Base-by-base conservation (phyloP, 2,888 invertebrate species). In the Diaphora mendica region DNA sequence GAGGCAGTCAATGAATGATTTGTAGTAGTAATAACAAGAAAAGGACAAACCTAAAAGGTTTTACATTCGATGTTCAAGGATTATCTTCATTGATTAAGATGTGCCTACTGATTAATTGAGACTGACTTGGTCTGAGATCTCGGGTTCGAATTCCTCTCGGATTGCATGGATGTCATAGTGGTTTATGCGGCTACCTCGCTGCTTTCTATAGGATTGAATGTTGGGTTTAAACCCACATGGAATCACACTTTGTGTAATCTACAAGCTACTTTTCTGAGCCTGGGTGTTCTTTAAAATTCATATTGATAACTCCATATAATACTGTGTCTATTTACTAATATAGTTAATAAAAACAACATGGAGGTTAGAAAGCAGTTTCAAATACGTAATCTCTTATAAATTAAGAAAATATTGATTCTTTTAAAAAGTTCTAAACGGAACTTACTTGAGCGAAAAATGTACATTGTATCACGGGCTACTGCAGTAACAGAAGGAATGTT, bases 401-500 rank as follows among this genome's bases (percentile, higher is more conserved):
- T 76, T 69, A 72, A 70, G 64, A 35, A 26, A 30, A n/a, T 73
- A 74, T 80, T 71, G 79, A 76, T 74, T 81, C 70, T 78, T 73
- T 65, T 67, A 23, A 35, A 77, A 73, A 20, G 67, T 55, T 74
- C 66, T 75, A 64, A 76, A 59, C 65, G 42, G 51, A 76, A 68
- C 66, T 59, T 65, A 48, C 48, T n/a, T 33, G 17, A 35, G 68
- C 68, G 71, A 64, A 74, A 44, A 73, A 64, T 74, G 39, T 69
- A 70, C 44, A 72, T 77, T 73, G 76, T 76, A 77, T 77, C 77
- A 76, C 71, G 73, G 76, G 69, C 74, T 75, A 77, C 81, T 71
- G 74, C 30, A 74, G 84, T 82, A 79, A 77, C 79, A 85, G 83
- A 84, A 87, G 87, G 89, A 88, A 88, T 92, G 92, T 84, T 89